phyloP scores from a whole-genome alignment of 2,113 vertebrate genomes.

The Varanus salvator region DNA sequence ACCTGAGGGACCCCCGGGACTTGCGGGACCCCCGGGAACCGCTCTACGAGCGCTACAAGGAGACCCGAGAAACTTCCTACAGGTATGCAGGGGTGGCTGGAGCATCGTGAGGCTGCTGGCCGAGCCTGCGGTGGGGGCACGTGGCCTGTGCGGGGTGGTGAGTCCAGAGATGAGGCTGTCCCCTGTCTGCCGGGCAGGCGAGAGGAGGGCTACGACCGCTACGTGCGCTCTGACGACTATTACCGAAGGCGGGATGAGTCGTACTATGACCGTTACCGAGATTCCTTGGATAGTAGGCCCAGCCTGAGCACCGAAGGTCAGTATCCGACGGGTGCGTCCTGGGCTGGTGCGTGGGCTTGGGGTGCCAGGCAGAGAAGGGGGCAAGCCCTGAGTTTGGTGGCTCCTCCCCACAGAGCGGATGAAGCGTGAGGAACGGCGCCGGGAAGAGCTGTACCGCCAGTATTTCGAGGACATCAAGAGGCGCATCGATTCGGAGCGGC shows the following conservation, averaged over 20 bases:
- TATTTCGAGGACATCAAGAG: conserved; percentile 97
- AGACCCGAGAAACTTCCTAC: background rate
- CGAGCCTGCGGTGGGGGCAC: background rate
- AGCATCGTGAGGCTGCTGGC: no score
- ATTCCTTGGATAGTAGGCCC: conserved; percentile 87
- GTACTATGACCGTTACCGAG: conserved; percentile 86
- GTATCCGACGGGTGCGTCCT: background rate
- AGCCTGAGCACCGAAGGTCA: conserved; percentile 84
- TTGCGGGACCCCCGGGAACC: conserved; percentile 75
- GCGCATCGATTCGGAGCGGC: conserved; percentile 90
- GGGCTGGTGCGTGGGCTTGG: background rate
- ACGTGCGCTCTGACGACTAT: conserved; percentile 84
- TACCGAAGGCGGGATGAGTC: conserved; percentile 90
- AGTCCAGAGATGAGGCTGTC: background rate
- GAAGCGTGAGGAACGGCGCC: conserved; percentile 89
- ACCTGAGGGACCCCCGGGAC: conserved; percentile 80
- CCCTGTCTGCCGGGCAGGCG: conserved; percentile 72
- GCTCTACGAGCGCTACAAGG: conserved; percentile 77
- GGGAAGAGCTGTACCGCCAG: conserved; percentile 94
- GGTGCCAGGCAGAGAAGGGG: background rate
- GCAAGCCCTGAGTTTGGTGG: background rate
- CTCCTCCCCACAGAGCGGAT: conserved; percentile 78
- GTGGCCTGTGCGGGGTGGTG: background rate
- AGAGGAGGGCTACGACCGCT: conserved; percentile 86
- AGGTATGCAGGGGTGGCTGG: background rate